Evolutionary conservation across 2,797 vertebrate genomes (phyloP), one percentile per base, ranked within the genome.

Genomic region (Acipenser ruthenus): DNA sequence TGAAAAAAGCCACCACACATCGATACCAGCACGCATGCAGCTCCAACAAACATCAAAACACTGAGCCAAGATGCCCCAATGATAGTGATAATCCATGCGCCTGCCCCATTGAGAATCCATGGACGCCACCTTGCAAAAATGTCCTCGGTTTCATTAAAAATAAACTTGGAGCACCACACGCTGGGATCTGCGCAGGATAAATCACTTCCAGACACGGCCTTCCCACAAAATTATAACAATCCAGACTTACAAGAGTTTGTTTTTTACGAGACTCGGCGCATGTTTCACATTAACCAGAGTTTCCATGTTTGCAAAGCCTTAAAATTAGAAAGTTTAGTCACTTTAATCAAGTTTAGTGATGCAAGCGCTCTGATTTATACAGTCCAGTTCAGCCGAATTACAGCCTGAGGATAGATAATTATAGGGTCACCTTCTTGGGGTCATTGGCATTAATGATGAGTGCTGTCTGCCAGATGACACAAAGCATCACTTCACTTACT

Each of bases 341-440:
- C 12, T 51, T 62, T 65, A 37, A 23, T 37, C 23, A 37, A 37
- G 23, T 37, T 37, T 37, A 37, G 1, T 37, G 23, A 37, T 37
- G 23, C 23, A 4, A 37, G 23, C 23, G 23, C 50, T 47, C 48
- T 80, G 78, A 86, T 85, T 84, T 83, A 80, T 75, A 6, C 23
- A 50, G 67, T 65, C 12, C 63, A 8, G 13, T 8, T 3, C 23
- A 11, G 68, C 63, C 74, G 83, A 83, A 87, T 85, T 71, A 85
- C 58, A 56, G 67, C 66, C 69, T 68, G 11, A 56, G 63, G 75
- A 67, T 49, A 56, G 70, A 66, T 80, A 82, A 86, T 81, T 72
- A 86, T 76, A 68, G 60, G 69, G 70, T 68, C 47, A 53, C 70
- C 65, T 73, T 56, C 73, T 70, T 50, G 49, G 59, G 67, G 67